These are phyloP conservation scores for Poeciliopsis occidentalis DNA, from an alignment of 2,113 vertebrate genomes.

Conservation along the genomic window DNA sequence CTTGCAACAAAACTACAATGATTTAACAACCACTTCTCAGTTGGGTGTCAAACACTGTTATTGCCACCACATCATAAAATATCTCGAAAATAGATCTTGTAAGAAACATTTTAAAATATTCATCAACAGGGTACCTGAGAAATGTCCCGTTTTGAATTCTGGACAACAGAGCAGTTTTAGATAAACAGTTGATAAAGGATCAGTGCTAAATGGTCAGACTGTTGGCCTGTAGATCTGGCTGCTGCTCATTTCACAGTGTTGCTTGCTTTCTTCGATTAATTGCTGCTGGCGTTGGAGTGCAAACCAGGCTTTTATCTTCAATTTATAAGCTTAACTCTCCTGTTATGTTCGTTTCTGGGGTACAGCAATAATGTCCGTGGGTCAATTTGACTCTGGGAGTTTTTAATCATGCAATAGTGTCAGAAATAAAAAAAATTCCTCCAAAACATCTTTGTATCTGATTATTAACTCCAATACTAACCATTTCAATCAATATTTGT, in stretches of 20 bases:
- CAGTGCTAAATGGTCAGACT: constrained; percentile 18
- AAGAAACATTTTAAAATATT: background rate
- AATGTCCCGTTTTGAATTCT: background rate
- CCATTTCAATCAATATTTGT: no score
- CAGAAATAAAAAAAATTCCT: no score
- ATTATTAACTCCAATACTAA: no score
- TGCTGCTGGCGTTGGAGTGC: background rate
- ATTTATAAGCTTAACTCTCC: background rate
- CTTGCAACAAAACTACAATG: constrained; percentile 2
- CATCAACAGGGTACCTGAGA: constrained; percentile 22
- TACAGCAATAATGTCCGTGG: no score
- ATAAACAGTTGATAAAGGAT: constrained; percentile 49
- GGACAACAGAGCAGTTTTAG: constrained; percentile 19
- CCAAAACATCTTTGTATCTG: no score
- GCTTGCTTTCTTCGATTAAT: background rate
- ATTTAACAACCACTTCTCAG: background rate
- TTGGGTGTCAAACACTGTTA: background rate
- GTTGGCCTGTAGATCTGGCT: background rate
- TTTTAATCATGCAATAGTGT: no score
- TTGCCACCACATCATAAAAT: background rate
- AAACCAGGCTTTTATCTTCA: background rate
- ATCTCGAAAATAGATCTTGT: background rate
- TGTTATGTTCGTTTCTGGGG: no score
- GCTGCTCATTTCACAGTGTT: background rate
- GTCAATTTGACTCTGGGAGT: no score